Evolutionary conservation across 1,140 invertebrate genomes (phyloP).

Genomic region (Chironomus tepperi): DNA sequence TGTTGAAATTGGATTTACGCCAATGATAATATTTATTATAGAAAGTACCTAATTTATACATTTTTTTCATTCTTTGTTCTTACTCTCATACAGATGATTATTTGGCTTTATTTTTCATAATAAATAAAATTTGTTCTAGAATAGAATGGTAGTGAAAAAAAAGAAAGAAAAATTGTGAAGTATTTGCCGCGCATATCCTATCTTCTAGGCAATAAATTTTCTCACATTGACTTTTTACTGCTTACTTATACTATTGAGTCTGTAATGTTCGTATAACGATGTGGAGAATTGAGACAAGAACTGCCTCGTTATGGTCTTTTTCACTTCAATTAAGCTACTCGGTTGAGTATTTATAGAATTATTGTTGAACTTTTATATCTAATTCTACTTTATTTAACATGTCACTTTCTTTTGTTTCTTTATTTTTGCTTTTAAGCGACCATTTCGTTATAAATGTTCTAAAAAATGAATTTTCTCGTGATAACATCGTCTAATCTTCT

Average conservation of each 20-base stretch:
- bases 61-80: neutral
- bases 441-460: too few species aligned
- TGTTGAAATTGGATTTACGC: slow-evolving; percentile 22
- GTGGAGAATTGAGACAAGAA: neutral
- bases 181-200: neutral
- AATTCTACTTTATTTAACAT: neutral
- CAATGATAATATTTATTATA: slow-evolving; percentile 22
- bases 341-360: neutral
- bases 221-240: neutral
- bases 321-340: neutral
- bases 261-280: neutral
- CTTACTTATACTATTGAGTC: neutral
- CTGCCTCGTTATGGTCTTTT: neutral
- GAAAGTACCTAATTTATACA: slow-evolving; percentile 3
- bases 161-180: neutral
- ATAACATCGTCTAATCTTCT: neutral
- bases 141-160: too few species aligned
- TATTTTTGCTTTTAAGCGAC: too few species aligned
- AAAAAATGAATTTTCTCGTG: too few species aligned
- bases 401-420: neutral
- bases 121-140: too few species aligned
- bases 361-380: neutral
- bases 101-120: neutral
- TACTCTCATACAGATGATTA: neutral
- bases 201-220: neutral